phyloP scores from a whole-genome alignment of 2,797 vertebrate species.

The Protosalanx chinensis region DNA sequence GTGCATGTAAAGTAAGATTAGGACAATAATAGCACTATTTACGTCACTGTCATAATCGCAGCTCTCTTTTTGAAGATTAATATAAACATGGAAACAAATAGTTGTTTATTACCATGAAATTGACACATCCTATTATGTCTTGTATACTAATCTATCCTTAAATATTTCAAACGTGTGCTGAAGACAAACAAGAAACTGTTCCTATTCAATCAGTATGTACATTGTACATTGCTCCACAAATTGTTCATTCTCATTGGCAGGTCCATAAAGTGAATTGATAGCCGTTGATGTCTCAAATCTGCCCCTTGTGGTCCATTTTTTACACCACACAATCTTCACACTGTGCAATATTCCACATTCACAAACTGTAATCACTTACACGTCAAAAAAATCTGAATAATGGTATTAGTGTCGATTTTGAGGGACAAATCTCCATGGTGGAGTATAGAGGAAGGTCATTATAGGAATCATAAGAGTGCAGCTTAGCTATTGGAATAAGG shows the following conservation, averaged over 20 bases:
- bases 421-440: background rate
- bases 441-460: background rate
- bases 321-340: slow-evolving; percentile 38
- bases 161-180: background rate
- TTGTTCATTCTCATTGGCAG: slow-evolving; percentile 39
- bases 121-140: background rate
- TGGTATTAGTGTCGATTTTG: slow-evolving; percentile 14
- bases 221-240: slow-evolving; percentile 29
- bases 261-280: slow-evolving; percentile 57
- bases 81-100: background rate
- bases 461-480: background rate
- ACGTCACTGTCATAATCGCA: too few species aligned
- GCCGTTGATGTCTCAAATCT: slow-evolving; percentile 33
- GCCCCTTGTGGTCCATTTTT: slow-evolving; percentile 35
- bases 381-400: background rate
- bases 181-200: background rate
- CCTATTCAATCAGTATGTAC: slow-evolving; percentile 1
- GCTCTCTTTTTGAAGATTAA: background rate
- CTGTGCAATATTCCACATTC: slow-evolving; percentile 52
- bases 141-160: background rate
- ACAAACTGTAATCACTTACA: slow-evolving; percentile 43
- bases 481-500: background rate
- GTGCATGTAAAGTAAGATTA: background rate
- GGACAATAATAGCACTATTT: background rate
- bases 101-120: background rate